Evolutionary conservation across 2,888 invertebrate genomes (phyloP), one percentile per base, ranked within the genome.

Genomic region (Helicoverpa assulta): DNA sequence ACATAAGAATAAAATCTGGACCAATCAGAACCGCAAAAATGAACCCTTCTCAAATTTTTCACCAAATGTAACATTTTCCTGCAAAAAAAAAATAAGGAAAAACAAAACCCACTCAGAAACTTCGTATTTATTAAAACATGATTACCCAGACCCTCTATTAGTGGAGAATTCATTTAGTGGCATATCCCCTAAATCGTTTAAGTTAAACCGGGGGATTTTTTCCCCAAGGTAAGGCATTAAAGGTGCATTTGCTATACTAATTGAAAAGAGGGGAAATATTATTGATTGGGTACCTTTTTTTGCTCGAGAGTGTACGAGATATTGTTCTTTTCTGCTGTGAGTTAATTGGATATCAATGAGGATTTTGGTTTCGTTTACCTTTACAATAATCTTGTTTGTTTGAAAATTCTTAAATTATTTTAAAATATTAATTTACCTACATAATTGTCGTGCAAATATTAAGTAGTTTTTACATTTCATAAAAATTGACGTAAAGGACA

Each of bases 201-300:
- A 92, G 93, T 92, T 92, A 89, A 90, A 88, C 85, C 86, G 80
- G 85, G 89, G 88, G 86, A 26, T 26, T 91, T 75, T 93, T 92
- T 91, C 92, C 90, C 89, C 86, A 76, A 84, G 87, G 88, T 89
- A 87, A 88, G 87, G 90, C 89, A 91, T 92, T 91, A 91, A 90
- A 93, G 91, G 92, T 92, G 93, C 93, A 92, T 94, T 94, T 91
- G 87, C 85, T 88, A 82, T 85, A 91, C 93, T 94, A 94, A 94
- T 94, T 94, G 93, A 93, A 94, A 89, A 86, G 87, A 89, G 90
- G 91, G 90, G 86, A 84, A 83, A 85, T 88, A 84, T 84, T 91
- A 93, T 93, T 90, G 92, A 93, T 92, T 90, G 83, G 85, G 81
- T 79, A 77, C 76, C 73, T 84, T 81, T 80, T 84, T 79, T 72